phyloP scores from a whole-genome alignment of 2,797 vertebrate species.

The Triplophysa yarkandensis region DNA sequence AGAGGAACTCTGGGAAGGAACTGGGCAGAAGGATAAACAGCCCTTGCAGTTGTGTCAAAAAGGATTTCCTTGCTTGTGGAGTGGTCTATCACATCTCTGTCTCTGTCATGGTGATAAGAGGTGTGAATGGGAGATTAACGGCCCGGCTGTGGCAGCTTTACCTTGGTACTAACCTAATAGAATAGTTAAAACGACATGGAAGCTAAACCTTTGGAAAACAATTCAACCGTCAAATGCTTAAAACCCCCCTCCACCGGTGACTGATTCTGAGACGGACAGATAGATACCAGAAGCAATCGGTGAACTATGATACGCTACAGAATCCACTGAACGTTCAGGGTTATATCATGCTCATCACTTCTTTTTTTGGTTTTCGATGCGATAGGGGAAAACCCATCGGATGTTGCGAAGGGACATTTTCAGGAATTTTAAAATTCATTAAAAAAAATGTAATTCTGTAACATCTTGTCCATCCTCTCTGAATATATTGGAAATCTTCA shows the following conservation, averaged over 20 bases:
- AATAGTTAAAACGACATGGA: slow-evolving; percentile 55
- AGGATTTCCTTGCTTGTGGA: slow-evolving; percentile 64
- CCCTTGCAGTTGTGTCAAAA: slow-evolving; percentile 68
- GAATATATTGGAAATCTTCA: too few species aligned
- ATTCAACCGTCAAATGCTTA: slow-evolving; percentile 49
- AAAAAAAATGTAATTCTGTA: too few species aligned
- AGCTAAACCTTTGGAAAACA: slow-evolving; percentile 48
- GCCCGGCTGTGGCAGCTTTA: slow-evolving; percentile 54
- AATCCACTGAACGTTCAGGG: slow-evolving; percentile 11
- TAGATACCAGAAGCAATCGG: not conserved
- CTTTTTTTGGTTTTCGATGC: too few species aligned
- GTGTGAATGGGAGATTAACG: slow-evolving; percentile 69
- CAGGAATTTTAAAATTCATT: too few species aligned
- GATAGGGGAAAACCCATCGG: too few species aligned
- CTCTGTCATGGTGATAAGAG: slow-evolving; percentile 70
- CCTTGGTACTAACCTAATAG: slow-evolving; percentile 58
- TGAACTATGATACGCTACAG: not conserved
- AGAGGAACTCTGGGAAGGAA: slow-evolving; percentile 33
- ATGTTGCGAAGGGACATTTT: too few species aligned
- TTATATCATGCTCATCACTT: not conserved
- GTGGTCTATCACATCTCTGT: slow-evolving; percentile 64
- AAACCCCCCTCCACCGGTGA: slow-evolving; percentile 41
- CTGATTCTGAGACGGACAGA: slow-evolving; percentile 42
- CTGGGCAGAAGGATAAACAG: slow-evolving; percentile 68
- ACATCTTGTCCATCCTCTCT: too few species aligned